phyloP scores from a whole-genome alignment of 2,888 invertebrate genomes.

The Hypolimnas misippus region DNA sequence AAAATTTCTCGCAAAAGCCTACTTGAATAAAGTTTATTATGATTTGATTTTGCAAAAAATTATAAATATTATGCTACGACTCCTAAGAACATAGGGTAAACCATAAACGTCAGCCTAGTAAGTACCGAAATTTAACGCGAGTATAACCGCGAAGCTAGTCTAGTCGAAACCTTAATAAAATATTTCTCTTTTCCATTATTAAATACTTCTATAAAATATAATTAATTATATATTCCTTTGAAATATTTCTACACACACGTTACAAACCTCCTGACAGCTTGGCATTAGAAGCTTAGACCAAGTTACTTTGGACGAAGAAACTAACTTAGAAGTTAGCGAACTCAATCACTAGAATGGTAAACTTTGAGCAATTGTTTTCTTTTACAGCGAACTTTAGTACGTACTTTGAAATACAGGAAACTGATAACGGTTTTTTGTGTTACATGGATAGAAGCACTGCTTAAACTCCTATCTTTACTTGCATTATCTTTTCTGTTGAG shows the following conservation, averaged over 20 bases:
- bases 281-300: conserved; percentile 33
- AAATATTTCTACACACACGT: conserved; percentile 21
- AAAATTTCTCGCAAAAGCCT: too few species aligned
- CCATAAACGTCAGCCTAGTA: too few species aligned
- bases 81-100: too few species aligned
- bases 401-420: conserved; percentile 30
- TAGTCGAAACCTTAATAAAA: too few species aligned
- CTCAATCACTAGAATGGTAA: conserved; percentile 73
- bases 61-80: too few species aligned
- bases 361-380: conserved; percentile 75
- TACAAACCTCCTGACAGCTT: conserved; percentile 26
- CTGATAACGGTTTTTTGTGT: conserved; percentile 21
- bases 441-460: not conserved
- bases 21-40: too few species aligned
- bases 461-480: not conserved
- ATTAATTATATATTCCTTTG: not conserved
- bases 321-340: conserved; percentile 77
- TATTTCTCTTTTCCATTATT: too few species aligned
- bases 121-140: too few species aligned
- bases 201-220: not conserved
- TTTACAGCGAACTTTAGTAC: conserved; percentile 58
- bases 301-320: conserved; percentile 64
- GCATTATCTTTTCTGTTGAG: not conserved
- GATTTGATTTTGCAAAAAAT: too few species aligned
- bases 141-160: too few species aligned